Percentiles rank a stretch among this genome's conserved stretches.
Conservation (phyloP, 2,888 invertebrate species). For the Pterobdella sp. region DNA sequence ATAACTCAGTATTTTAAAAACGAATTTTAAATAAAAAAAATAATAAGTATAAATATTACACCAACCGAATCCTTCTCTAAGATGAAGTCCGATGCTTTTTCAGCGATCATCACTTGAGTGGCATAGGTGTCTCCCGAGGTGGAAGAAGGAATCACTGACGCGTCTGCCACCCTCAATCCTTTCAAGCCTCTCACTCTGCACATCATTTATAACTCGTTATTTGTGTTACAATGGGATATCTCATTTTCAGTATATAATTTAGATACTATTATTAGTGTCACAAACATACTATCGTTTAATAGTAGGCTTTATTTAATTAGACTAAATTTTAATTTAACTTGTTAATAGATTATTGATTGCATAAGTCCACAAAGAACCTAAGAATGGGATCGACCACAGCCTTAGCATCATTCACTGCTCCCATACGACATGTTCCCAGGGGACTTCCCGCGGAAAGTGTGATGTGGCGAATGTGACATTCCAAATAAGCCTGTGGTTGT, state of each 20-base stretch:
- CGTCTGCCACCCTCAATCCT: slow-evolving; percentile 38
- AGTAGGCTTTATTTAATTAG: too few relatives aligned
- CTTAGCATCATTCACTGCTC: slow-evolving; percentile 49
- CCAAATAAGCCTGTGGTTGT: slow-evolving; percentile 39
- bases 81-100: slow-evolving; percentile 39
- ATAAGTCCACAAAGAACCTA: slow-evolving; percentile 38
- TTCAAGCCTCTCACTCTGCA: slow-evolving; percentile 39
- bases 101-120: slow-evolving; percentile 40
- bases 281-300: too few relatives aligned
- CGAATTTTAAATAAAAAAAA: background rate
- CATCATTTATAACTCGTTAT: background rate
- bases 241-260: too few relatives aligned
- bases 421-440: slow-evolving; percentile 68
- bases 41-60: background rate
- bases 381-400: slow-evolving; percentile 62
- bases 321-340: too few relatives aligned
- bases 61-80: slow-evolving; percentile 36
- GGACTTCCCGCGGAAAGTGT: slow-evolving; percentile 63
- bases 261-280: too few relatives aligned
- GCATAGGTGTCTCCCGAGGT: slow-evolving; percentile 38
- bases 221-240: too few relatives aligned
- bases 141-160: slow-evolving; percentile 38
- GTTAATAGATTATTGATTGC: too few relatives aligned
- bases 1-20: background rate
- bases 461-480: slow-evolving; percentile 43